Evolutionary conservation across 2,113 vertebrate genomes (phyloP).

Genomic region (Bos taurus): ARS-UCD2.0 NC_037335.1:96029001-96029500

Average conservation of each 20-base stretch:
- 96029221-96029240: background rate
- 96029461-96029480: background rate
- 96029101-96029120: background rate
- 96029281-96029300: background rate
- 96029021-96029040: background rate
- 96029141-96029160: background rate
- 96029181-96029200: background rate
- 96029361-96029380: background rate
- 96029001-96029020: background rate
- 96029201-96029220: background rate
- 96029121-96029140: background rate
- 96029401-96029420: background rate
- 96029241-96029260: background rate
- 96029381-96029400: background rate
- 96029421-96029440: background rate
- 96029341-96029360: background rate
- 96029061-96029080: background rate
- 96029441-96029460: background rate
- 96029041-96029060: background rate
- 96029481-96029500: background rate
- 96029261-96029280: background rate
- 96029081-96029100: background rate
- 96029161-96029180: background rate
- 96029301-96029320: background rate
- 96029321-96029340: background rate